Conservation (phyloP, 2,797 vertebrate species). For the Eospalax fontanierii region DNA sequence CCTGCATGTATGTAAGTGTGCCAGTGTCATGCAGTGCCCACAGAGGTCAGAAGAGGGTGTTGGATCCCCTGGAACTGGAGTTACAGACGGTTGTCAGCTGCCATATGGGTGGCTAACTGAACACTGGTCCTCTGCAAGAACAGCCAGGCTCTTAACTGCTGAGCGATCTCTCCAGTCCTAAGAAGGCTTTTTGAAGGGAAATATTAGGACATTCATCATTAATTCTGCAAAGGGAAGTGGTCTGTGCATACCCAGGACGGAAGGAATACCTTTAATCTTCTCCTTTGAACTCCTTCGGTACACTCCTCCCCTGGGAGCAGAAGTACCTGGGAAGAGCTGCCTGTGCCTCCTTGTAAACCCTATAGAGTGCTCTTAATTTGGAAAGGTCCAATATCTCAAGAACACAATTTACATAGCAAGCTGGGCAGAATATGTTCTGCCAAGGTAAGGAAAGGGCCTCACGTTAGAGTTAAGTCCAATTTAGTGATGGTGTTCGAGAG, state of each 20-base stretch:
- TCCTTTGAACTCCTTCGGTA: neutral
- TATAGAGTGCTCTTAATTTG: neutral
- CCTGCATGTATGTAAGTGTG: too few relatives aligned
- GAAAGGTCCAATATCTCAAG: neutral
- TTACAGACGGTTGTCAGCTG: too few relatives aligned
- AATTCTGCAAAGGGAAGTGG: neutral
- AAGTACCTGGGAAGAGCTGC: neutral
- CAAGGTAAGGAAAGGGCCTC: neutral
- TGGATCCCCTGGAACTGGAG: too few relatives aligned
- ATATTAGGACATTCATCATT: too few relatives aligned
- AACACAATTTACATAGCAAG: neutral
- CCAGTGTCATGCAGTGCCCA: too few relatives aligned
- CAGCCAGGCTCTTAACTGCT: too few relatives aligned
- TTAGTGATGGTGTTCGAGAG: neutral
- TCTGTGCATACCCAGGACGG: neutral
- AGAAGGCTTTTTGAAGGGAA: neutral
- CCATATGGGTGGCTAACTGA: too few relatives aligned
- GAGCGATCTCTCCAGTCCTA: too few relatives aligned
- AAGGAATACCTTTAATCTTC: neutral
- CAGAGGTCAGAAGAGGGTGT: too few relatives aligned
- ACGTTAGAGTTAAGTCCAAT: conserved; percentile 7
- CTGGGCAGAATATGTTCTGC: neutral
- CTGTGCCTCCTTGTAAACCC: neutral
- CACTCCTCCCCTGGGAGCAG: neutral
- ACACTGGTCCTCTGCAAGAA: too few relatives aligned